These are phyloP conservation scores for Harpagifer antarcticus DNA, from an alignment of 2,797 vertebrate genomes.

Conservation along the genomic window DNA sequence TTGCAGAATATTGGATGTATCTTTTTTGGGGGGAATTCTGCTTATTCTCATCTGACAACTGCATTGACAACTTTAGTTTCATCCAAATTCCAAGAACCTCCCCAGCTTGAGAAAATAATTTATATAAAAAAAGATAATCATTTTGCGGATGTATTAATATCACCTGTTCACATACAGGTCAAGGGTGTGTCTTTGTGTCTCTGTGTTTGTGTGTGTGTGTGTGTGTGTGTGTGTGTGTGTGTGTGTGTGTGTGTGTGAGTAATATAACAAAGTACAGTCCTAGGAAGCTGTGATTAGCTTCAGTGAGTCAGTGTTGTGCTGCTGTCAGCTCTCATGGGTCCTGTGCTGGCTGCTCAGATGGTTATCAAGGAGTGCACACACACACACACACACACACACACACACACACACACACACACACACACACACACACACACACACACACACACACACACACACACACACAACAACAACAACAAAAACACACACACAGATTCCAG, in stretches of 20 bases:
- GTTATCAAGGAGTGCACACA: conserved; percentile 46
- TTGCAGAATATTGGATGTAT: too few species aligned
- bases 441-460: conserved; percentile 26
- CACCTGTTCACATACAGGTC: conserved; percentile 1
- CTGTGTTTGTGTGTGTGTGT: conserved; percentile 12
- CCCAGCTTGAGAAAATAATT: too few species aligned
- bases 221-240: conserved; percentile 12
- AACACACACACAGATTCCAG: conserved; percentile 31
- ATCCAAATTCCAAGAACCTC: too few species aligned
- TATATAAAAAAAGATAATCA: background rate
- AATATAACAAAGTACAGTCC: conserved; percentile 45
- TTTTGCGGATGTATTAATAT: conserved; percentile 4
- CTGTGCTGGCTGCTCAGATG: conserved; percentile 49
- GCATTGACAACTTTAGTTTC: too few species aligned
- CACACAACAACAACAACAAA: too few species aligned
- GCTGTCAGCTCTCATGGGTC: conserved; percentile 72
- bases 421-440: conserved; percentile 11
- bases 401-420: conserved; percentile 11
- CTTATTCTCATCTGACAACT: too few species aligned
- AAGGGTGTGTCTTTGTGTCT: conserved; percentile 10
- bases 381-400: conserved; percentile 20
- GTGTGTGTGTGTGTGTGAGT: conserved; percentile 18
- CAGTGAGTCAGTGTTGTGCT: conserved; percentile 53
- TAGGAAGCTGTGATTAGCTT: conserved; percentile 62
- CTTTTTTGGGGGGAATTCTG: too few species aligned